Conservation (phyloP, 1,140 invertebrate species). For the Drosophila takahashii region DNA sequence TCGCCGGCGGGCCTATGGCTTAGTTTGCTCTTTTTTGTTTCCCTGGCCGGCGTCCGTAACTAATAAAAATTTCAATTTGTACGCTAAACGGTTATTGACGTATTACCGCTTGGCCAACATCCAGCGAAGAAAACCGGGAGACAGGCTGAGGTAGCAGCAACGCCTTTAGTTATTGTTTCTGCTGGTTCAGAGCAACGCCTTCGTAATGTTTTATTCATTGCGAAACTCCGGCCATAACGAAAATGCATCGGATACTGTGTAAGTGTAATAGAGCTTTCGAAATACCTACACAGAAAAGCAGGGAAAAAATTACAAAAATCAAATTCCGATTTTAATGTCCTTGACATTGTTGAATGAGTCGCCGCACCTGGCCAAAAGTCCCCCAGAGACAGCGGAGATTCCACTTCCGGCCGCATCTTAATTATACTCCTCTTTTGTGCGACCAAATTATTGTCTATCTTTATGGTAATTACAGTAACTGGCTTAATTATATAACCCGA, state of each 20-base stretch:
- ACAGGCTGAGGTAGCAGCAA: constrained; percentile 68
- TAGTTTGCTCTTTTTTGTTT: constrained; percentile 67
- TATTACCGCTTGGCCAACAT: constrained; percentile 70
- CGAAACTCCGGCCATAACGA: constrained; percentile 35
- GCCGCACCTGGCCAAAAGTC: constrained; percentile 16
- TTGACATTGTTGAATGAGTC: constrained; percentile 34
- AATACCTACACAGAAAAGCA: not conserved
- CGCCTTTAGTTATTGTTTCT: constrained; percentile 82
- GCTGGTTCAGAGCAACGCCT: constrained; percentile 74
- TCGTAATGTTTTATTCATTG: constrained; percentile 81
- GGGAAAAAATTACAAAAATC: constrained; percentile 2
- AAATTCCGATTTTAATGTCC: constrained; percentile 19
- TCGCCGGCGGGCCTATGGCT: constrained; percentile 70
- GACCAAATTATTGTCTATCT: constrained; percentile 65
- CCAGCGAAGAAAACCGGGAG: constrained; percentile 27
- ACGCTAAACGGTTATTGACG: constrained; percentile 83
- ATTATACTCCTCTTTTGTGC: constrained; percentile 40
- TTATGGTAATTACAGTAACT: constrained; percentile 73
- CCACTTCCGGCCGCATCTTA: constrained; percentile 63
- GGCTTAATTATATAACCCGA: constrained; percentile 72
- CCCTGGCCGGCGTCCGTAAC: constrained; percentile 62
- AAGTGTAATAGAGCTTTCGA: constrained; percentile 44
- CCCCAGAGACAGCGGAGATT: constrained; percentile 23
- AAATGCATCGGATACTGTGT: constrained; percentile 9
- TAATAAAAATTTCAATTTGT: constrained; percentile 83